Evolutionary conservation across 2,113 vertebrate species (phyloP).

Genomic region (Tachuris rubrigastra): DNA sequence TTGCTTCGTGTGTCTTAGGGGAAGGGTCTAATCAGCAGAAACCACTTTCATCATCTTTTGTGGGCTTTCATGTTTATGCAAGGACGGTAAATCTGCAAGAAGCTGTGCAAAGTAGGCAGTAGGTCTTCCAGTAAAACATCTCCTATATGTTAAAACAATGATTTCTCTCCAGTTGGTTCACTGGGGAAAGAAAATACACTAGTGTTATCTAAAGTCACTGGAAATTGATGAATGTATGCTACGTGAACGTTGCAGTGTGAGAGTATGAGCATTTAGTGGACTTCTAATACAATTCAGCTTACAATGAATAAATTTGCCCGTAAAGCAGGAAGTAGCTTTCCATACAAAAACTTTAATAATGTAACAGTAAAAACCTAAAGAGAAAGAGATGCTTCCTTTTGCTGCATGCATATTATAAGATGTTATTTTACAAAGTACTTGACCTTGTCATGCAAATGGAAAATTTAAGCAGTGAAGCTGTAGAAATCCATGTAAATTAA

Average conservation of each 20-base stretch:
- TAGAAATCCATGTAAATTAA: neutral
- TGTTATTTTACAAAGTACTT: neutral
- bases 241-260: neutral
- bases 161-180: neutral
- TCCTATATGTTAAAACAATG: neutral
- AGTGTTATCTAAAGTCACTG: neutral
- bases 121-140: neutral
- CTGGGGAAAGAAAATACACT: neutral
- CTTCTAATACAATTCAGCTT: neutral
- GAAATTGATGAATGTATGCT: neutral
- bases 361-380: neutral
- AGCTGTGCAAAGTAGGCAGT: neutral
- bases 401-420: neutral
- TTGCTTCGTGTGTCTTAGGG: neutral
- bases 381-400: neutral
- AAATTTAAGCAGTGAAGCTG: neutral
- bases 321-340: neutral
- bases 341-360: neutral
- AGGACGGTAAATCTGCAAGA: neutral
- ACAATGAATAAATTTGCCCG: neutral
- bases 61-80: neutral
- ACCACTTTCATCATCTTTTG: neutral
- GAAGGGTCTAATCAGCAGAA: neutral
- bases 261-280: neutral
- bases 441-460: neutral